Evolutionary conservation across 2,888 invertebrate species (phyloP).

Genomic region (Alviniconcha strummeri): DNA sequence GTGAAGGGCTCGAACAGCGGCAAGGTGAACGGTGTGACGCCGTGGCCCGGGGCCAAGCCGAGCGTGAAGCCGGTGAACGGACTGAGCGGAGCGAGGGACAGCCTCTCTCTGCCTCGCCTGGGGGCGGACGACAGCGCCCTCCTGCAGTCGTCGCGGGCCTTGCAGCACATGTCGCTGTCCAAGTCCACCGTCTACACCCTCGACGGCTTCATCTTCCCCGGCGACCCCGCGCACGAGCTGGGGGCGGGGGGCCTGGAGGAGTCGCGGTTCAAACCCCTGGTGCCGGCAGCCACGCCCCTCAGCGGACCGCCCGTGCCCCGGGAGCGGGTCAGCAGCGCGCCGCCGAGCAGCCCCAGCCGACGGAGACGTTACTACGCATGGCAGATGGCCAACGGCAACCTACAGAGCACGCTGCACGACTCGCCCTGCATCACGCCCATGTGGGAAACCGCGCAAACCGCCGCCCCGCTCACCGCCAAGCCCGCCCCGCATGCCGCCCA

Average conservation of each 20-base stretch:
- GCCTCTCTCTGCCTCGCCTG: conserved; percentile 20
- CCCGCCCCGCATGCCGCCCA: conserved; percentile 7
- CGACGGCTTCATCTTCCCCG: conserved; percentile 44
- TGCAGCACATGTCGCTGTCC: conserved; percentile 26
- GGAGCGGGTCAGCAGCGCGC: conserved; percentile 26
- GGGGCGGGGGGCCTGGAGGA: conserved; percentile 19
- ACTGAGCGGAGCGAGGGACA: conserved; percentile 11
- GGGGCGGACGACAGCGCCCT: conserved; percentile 8
- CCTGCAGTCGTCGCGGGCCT: not conserved
- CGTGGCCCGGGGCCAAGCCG: not conserved
- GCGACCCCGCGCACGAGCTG: conserved; percentile 34
- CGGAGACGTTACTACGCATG: conserved; percentile 43
- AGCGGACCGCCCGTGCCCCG: not conserved
- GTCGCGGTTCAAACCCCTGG: not conserved
- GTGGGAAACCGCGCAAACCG: conserved; percentile 40
- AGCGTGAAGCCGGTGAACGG: not conserved
- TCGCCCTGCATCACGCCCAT: conserved; percentile 47
- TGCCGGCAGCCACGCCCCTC: not conserved
- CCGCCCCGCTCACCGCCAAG: not conserved
- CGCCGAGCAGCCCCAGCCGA: conserved; percentile 5
- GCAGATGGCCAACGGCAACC: conserved; percentile 48
- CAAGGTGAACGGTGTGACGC: not conserved
- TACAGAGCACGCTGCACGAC: conserved; percentile 34
- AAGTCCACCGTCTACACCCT: conserved; percentile 36
- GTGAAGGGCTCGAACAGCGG: not conserved